These are phyloP conservation scores for Parapristionchus giblindavisi DNA, from an alignment of 2,888 invertebrate species.

Conservation along the genomic window DNA sequence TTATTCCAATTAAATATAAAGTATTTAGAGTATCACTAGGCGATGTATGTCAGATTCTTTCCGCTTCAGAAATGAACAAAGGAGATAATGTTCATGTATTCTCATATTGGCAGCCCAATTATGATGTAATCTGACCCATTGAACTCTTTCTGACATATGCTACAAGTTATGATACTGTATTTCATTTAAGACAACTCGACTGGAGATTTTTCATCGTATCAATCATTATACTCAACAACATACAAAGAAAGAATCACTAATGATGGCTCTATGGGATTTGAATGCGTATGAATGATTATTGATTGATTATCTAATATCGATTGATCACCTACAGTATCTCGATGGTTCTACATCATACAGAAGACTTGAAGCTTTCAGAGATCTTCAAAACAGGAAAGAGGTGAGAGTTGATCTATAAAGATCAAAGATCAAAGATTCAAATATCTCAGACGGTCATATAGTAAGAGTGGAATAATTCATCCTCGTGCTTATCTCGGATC, in stretches of 20 bases:
- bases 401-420: too few relatives aligned
- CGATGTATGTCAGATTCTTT: slow-evolving; percentile 1
- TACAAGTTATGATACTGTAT: slow-evolving; percentile 11
- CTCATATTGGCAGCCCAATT: slow-evolving; percentile 25
- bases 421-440: not conserved
- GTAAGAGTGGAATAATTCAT: slow-evolving; percentile 5
- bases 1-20: not conserved
- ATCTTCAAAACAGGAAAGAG: slow-evolving; percentile 13
- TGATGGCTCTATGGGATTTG: slow-evolving; percentile 21
- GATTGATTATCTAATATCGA: too few relatives aligned
- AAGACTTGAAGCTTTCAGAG: slow-evolving; percentile 19
- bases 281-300: slow-evolving; percentile 31
- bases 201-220: slow-evolving; percentile 27
- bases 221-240: slow-evolving; percentile 13
- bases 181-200: slow-evolving; percentile 2
- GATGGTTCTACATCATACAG: slow-evolving; percentile 23
- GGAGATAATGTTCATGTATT: slow-evolving; percentile 9
- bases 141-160: not conserved
- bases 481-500: slow-evolving; percentile 17
- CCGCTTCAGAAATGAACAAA: not conserved
- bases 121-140: not conserved
- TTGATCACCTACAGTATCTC: not conserved
- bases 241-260: not conserved
- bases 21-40: slow-evolving; percentile 5
- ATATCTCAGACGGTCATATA: slow-evolving; percentile 15